Percentiles rank a stretch among this genome's conserved stretches.
Conservation (phyloP, 2,888 invertebrate species). For the Zeuzera pyrina region DNA sequence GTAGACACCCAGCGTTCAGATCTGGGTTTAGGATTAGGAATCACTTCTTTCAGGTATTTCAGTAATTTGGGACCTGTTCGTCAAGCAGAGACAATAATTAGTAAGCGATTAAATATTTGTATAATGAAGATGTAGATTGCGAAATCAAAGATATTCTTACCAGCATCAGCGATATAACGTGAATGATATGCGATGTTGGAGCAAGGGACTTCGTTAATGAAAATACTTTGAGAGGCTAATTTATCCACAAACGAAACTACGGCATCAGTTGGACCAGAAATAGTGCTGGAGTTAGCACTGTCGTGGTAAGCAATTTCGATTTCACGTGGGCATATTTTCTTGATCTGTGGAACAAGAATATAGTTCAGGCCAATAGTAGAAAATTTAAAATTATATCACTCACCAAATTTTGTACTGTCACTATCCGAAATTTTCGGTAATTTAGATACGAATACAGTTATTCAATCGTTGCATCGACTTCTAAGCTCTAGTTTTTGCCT, state of each 20-base stretch:
- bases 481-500: too few species aligned
- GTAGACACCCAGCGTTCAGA: slow-evolving; percentile 89
- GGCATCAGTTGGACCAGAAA: slow-evolving; percentile 86
- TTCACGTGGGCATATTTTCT: slow-evolving; percentile 78
- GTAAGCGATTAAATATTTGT: too few species aligned
- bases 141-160: too few species aligned
- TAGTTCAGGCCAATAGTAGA: too few species aligned
- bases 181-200: slow-evolving; percentile 94
- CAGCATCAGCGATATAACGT: slow-evolving; percentile 81
- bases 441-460: too few species aligned
- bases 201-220: slow-evolving; percentile 87
- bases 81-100: too few species aligned
- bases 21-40: slow-evolving; percentile 77
- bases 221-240: slow-evolving; percentile 80
- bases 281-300: slow-evolving; percentile 87
- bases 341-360: slow-evolving; percentile 66
- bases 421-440: too few species aligned
- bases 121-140: too few species aligned
- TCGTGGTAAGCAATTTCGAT: slow-evolving; percentile 93
- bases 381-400: too few species aligned
- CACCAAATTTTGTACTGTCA: too few species aligned
- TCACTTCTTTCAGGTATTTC: slow-evolving; percentile 75
- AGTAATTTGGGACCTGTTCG: slow-evolving; percentile 77
- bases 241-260: slow-evolving; percentile 78
- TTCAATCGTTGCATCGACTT: too few species aligned